phyloP scores from a whole-genome alignment of 2,888 invertebrate genomes.

The Congeria kusceri region DNA sequence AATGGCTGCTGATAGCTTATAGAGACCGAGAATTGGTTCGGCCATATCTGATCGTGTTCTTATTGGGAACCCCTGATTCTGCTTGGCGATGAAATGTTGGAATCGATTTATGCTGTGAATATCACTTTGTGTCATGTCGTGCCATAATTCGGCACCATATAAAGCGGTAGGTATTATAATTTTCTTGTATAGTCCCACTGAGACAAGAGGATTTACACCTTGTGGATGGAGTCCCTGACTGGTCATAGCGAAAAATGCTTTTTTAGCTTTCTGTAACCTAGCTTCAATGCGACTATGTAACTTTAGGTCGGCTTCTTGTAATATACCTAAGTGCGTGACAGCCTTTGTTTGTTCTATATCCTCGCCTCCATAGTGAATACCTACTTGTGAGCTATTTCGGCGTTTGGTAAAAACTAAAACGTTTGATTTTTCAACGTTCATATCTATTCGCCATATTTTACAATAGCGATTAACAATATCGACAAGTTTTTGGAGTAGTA shows the following conservation, averaged over 20 bases:
- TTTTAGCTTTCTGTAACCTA: conserved; percentile 25
- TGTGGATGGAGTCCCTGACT: not conserved
- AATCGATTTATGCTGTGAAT: not conserved
- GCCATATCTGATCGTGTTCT: conserved; percentile 18
- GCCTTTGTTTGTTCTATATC: not conserved
- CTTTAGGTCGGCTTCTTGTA: conserved; percentile 10
- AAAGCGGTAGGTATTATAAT: conserved; percentile 5
- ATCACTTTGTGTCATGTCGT: conserved; percentile 3
- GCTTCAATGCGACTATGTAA: not conserved
- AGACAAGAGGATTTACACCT: conserved; percentile 13
- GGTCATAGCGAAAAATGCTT: conserved; percentile 19
- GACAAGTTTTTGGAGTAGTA: conserved; percentile 1
- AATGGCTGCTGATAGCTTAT: not conserved
- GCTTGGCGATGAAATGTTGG: conserved; percentile 26
- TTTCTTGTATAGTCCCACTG: conserved; percentile 3
- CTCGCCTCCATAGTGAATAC: conserved; percentile 4
- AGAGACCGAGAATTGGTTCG: conserved; percentile 17
- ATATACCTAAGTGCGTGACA: conserved; percentile 4
- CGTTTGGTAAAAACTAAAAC: conserved; percentile 8
- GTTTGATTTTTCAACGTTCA: conserved; percentile 14
- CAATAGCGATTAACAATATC: conserved; percentile 20
- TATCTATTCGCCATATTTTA: conserved; percentile 18
- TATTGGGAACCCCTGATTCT: conserved; percentile 11
- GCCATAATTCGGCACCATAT: conserved; percentile 33
- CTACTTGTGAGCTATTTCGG: not conserved